Evolutionary conservation across 2,113 vertebrate species (phyloP).

Genomic region (Aspiorhynchus laticeps): DNA sequence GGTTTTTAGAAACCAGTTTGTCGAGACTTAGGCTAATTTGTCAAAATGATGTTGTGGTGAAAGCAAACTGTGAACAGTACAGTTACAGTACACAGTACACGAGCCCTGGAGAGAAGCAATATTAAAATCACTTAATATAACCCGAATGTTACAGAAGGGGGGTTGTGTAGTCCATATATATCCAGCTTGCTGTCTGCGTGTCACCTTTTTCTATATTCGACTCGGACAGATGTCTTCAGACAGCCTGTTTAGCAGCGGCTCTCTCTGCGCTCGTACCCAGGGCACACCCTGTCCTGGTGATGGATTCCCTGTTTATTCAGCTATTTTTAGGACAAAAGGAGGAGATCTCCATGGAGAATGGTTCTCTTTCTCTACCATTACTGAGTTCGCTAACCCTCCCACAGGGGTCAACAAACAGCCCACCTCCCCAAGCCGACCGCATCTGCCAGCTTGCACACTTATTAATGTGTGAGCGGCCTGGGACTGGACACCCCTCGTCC

Average conservation of each 20-base stretch:
- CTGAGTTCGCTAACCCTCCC: constrained; percentile 61
- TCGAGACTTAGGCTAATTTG: constrained; percentile 19
- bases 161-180: constrained; percentile 17
- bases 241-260: constrained; percentile 56
- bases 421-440: constrained; percentile 55
- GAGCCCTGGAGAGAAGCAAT: background rate
- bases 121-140: background rate
- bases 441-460: constrained; percentile 64
- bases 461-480: constrained; percentile 63
- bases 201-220: constrained; percentile 38
- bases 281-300: constrained; percentile 62
- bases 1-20: constrained; percentile 39
- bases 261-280: constrained; percentile 52
- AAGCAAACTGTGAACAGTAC: constrained; percentile 1
- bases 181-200: constrained; percentile 13
- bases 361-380: constrained; percentile 57
- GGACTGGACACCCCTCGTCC: constrained; percentile 31
- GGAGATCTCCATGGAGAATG: constrained; percentile 57
- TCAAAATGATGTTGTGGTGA: background rate
- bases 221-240: constrained; percentile 62
- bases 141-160: constrained; percentile 15
- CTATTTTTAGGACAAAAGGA: constrained; percentile 61
- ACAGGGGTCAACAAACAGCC: constrained; percentile 70
- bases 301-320: constrained; percentile 60
- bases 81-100: background rate